Evolutionary conservation across 2,797 vertebrate genomes (phyloP).

Genomic region (Lacerta viridis): DNA sequence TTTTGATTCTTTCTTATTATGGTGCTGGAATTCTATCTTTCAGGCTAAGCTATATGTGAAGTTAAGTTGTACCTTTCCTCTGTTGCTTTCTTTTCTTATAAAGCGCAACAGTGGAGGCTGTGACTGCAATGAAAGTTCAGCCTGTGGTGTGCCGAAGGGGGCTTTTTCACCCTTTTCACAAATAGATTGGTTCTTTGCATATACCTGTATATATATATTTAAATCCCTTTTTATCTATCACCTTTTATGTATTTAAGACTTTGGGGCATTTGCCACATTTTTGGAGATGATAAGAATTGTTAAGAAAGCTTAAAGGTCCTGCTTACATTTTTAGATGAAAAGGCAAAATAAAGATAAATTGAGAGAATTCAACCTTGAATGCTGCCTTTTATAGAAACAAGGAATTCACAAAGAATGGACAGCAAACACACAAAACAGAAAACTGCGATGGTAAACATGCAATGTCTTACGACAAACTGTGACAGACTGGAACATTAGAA

Average conservation of each 20-base stretch:
- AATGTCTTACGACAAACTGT: neutral
- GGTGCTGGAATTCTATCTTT: neutral
- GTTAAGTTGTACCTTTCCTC: neutral
- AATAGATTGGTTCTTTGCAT: neutral
- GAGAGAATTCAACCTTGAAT: constrained; percentile 12
- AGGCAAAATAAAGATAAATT: neutral
- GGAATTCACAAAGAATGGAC: constrained; percentile 3
- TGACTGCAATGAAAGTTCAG: neutral
- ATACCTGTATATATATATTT: neutral
- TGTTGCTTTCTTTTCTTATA: neutral
- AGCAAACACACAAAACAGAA: neutral
- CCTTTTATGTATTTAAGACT: neutral
- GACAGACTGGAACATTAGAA: neutral
- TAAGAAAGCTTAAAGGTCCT: neutral
- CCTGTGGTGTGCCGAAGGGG: too few species aligned
- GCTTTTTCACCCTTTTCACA: neutral
- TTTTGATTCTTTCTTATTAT: neutral
- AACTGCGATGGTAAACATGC: neutral
- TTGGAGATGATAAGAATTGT: neutral
- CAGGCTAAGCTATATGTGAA: neutral
- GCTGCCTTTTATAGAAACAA: neutral
- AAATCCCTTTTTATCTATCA: neutral
- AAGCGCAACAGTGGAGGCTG: neutral
- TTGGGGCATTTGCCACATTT: neutral
- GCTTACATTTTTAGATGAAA: neutral